Evolutionary conservation across 2,797 vertebrate genomes (phyloP).

Genomic region (Mormyrops attenuatus): DNA sequence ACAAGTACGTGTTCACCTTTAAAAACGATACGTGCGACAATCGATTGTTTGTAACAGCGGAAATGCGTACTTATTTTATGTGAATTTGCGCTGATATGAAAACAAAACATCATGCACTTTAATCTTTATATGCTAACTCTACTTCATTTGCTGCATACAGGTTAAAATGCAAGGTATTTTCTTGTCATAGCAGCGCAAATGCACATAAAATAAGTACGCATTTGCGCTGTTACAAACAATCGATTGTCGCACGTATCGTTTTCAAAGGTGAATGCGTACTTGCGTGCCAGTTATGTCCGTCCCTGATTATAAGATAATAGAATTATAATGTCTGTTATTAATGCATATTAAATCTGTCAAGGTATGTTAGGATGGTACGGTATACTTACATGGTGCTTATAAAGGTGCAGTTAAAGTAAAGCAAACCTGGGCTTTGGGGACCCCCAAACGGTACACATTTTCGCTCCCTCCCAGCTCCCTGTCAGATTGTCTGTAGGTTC

Average conservation of each 20-base stretch:
- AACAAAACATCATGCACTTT: not conserved
- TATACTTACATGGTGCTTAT: not conserved
- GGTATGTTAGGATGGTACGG: not conserved
- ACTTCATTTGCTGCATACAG: not conserved
- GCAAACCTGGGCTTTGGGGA: not conserved
- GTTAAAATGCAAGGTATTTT: too few species aligned
- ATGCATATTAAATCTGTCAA: not conserved
- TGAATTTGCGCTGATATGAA: not conserved
- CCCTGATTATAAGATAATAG: not conserved
- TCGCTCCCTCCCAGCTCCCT: not conserved
- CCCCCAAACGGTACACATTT: not conserved
- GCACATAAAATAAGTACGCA: too few species aligned
- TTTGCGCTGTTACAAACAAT: too few species aligned
- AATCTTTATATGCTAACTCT: not conserved
- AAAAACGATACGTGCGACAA: not conserved
- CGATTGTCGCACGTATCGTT: too few species aligned
- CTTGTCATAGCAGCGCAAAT: too few species aligned
- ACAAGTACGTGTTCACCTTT: not conserved
- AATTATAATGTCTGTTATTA: not conserved
- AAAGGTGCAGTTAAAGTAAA: not conserved
- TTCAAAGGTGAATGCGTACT: too few species aligned
- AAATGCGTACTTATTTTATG: not conserved
- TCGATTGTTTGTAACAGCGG: not conserved
- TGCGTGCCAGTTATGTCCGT: too few species aligned
- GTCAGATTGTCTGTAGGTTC: not conserved